Evolutionary conservation across 2,113 vertebrate species (phyloP).

Genomic region (Cynopterus brachyotis): DNA sequence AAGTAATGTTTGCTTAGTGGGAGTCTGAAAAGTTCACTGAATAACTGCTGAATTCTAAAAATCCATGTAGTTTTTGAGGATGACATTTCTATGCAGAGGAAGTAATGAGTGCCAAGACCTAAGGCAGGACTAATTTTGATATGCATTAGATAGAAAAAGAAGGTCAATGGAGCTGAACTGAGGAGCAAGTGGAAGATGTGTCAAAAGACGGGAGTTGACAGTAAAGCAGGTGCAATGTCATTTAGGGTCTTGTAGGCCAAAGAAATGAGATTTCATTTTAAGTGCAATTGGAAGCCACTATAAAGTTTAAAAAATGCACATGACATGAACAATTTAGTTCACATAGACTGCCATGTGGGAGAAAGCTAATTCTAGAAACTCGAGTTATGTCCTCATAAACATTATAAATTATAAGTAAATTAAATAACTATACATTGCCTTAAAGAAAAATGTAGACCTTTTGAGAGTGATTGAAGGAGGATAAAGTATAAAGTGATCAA

Average conservation of each 20-base stretch:
- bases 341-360: background rate
- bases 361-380: background rate
- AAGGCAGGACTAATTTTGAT: background rate
- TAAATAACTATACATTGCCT: background rate
- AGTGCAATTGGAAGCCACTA: background rate
- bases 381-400: background rate
- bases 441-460: background rate
- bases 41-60: background rate
- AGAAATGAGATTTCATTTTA: background rate
- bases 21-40: background rate
- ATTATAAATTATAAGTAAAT: background rate
- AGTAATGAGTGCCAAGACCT: background rate
- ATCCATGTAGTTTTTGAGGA: background rate
- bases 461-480: background rate
- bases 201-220: background rate
- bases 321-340: background rate
- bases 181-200: background rate
- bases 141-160: background rate
- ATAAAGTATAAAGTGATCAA: background rate
- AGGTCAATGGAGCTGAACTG: background rate
- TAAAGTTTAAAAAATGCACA: background rate
- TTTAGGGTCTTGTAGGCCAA: background rate
- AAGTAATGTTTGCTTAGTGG: background rate
- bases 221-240: background rate
- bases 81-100: background rate